Conservation (phyloP, 2,113 vertebrate genomes). For the Tyrannus savana region DNA sequence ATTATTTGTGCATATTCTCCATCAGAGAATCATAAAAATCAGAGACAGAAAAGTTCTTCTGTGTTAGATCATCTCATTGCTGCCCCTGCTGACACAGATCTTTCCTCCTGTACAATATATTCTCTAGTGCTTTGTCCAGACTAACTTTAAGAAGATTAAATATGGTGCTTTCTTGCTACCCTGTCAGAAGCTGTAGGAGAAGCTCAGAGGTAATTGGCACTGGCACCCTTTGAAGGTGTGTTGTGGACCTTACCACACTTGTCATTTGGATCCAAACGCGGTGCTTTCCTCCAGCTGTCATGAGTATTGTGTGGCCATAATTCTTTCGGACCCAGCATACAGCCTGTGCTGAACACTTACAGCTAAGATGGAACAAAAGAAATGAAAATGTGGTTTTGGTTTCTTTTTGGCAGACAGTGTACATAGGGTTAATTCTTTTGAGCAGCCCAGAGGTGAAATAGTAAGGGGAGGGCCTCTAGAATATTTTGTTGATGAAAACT, state of each 20-base stretch:
- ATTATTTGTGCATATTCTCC: not conserved
- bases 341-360: constrained; percentile 52
- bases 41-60: not conserved
- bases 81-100: not conserved
- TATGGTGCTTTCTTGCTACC: constrained; percentile 43
- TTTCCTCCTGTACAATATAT: not conserved
- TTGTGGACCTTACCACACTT: constrained; percentile 57
- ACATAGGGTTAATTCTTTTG: constrained; percentile 62
- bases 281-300: constrained; percentile 51
- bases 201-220: constrained; percentile 56
- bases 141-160: constrained; percentile 69
- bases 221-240: constrained; percentile 49
- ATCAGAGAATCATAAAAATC: constrained; percentile 1
- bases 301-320: constrained; percentile 57
- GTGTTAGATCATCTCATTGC: not conserved
- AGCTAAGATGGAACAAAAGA: constrained; percentile 66
- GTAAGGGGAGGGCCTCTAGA: not conserved
- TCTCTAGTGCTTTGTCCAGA: constrained; percentile 34
- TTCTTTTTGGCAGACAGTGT: constrained; percentile 74
- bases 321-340: constrained; percentile 48
- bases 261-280: constrained; percentile 64
- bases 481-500: constrained; percentile 46
- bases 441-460: constrained; percentile 33
- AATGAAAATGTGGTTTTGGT: constrained; percentile 73
- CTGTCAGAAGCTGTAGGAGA: constrained; percentile 59